phyloP scores from a whole-genome alignment of 53 echinoderm and acorn worm species.

The Pentamera pediparva region DNA sequence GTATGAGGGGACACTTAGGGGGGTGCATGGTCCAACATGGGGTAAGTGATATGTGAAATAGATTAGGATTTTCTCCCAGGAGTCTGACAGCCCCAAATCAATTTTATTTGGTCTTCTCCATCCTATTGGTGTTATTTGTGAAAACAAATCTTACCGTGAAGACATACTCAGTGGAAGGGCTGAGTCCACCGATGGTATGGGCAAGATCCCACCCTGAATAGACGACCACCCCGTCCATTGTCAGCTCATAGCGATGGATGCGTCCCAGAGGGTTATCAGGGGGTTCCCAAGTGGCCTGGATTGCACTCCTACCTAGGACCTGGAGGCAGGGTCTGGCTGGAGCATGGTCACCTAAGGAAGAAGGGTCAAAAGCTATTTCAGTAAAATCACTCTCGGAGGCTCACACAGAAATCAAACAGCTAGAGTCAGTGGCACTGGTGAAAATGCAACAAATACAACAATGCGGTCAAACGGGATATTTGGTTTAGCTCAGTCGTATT shows the following conservation, averaged over 20 bases:
- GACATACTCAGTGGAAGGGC: constrained; percentile 80
- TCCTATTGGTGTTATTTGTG: too few species aligned
- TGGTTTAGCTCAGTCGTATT: too few species aligned
- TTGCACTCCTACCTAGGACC: constrained; percentile 75
- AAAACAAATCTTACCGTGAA: constrained; percentile 80
- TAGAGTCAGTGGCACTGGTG: not conserved
- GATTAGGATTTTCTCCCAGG: too few species aligned
- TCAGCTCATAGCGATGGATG: constrained; percentile 86
- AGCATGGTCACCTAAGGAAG: constrained; percentile 80
- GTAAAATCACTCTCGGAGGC: not conserved
- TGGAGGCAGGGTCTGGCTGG: constrained; percentile 77
- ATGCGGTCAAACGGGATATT: not conserved
- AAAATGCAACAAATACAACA: too few species aligned
- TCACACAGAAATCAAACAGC: not conserved
- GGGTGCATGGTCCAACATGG: too few species aligned
- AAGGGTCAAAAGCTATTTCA: not conserved
- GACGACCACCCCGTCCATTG: constrained; percentile 83
- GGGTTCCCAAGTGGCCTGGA: constrained; percentile 86
- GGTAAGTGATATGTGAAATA: too few species aligned
- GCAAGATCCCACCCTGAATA: constrained; percentile 83
- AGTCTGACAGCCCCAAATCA: too few species aligned
- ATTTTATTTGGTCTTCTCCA: too few species aligned
- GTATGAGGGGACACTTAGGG: too few species aligned
- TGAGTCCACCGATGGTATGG: constrained; percentile 69
- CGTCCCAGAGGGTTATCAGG: constrained; percentile 86